Percentiles rank a stretch among this genome's conserved stretches.
phyloP scores from a whole-genome alignment of 2,113 vertebrate species.

The Recurvirostra avosetta region DNA sequence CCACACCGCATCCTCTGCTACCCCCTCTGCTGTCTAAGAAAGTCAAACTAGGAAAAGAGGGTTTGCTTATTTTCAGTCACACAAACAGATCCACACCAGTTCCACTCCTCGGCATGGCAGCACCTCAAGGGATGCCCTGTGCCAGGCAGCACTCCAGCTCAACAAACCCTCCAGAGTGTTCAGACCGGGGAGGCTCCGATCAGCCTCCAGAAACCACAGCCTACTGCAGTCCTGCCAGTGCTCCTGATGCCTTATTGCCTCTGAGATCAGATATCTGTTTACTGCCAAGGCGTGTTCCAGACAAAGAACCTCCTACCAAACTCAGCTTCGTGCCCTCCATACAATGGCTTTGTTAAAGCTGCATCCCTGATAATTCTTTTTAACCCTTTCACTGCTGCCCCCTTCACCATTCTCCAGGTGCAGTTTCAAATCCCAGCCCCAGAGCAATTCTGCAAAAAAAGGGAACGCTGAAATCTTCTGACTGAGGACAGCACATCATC shows the following conservation, averaged over 20 bases:
- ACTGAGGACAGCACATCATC: background rate
- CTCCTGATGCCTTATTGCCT: conserved; percentile 38
- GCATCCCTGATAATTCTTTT: conserved; percentile 25
- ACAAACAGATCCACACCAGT: background rate
- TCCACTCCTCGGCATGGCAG: background rate
- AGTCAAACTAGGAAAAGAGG: background rate
- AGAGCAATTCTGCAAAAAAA: background rate
- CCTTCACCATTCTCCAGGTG: background rate
- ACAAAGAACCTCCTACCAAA: conserved; percentile 67
- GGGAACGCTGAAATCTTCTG: background rate
- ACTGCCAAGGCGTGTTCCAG: conserved; percentile 66
- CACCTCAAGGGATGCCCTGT: background rate
- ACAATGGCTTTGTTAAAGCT: conserved; percentile 22
- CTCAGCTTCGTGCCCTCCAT: conserved; percentile 48
- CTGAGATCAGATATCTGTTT: conserved; percentile 44
- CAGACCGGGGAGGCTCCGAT: background rate
- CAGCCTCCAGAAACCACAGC: background rate
- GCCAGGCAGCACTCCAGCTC: background rate
- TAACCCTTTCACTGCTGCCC: conserved; percentile 23
- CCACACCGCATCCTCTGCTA: conserved; percentile 58
- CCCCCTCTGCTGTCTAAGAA: background rate
- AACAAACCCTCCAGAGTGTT: background rate
- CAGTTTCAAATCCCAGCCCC: background rate
- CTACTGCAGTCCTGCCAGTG: background rate
- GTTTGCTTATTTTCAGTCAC: background rate